These are phyloP conservation scores for Urosaurus nigricauda DNA, from an alignment of 2,797 vertebrate species.

Conservation along the genomic window DNA sequence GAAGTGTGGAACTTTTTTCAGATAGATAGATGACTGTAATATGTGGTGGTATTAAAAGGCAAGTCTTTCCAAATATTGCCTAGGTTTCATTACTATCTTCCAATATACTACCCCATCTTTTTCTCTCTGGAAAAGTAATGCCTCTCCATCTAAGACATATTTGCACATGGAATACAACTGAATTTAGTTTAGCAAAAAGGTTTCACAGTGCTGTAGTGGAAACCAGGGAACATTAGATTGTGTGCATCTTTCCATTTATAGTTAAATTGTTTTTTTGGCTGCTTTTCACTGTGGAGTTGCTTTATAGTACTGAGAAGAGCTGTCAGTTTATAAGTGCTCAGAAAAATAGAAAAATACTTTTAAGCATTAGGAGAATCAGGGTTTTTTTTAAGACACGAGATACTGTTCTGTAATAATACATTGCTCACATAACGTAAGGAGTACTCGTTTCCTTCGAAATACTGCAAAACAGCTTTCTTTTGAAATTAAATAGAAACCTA, in stretches of 20 bases:
- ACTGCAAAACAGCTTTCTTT: background rate
- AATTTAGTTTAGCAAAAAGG: constrained; percentile 35
- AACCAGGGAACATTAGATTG: constrained; percentile 9
- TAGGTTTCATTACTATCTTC: constrained; percentile 29
- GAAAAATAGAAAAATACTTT: background rate
- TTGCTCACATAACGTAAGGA: background rate
- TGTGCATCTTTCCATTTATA: background rate
- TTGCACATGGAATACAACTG: constrained; percentile 40
- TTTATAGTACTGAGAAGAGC: background rate
- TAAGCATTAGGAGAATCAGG: background rate
- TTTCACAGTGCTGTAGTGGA: constrained; percentile 60
- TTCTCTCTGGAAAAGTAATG: constrained; percentile 46
- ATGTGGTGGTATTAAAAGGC: constrained; percentile 72
- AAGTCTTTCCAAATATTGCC: constrained; percentile 59
- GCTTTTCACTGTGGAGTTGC: background rate
- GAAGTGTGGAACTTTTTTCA: constrained; percentile 59
- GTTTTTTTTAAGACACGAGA: background rate
- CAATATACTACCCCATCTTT: constrained; percentile 28
- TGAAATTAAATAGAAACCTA: background rate
- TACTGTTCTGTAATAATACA: background rate
- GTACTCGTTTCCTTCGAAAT: background rate
- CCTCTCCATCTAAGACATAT: constrained; percentile 41
- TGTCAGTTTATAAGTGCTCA: background rate
- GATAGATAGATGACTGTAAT: constrained; percentile 49
- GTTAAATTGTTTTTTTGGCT: background rate